Conservation (phyloP, 2,888 invertebrate genomes). For the Gymnocheta viridis region DNA sequence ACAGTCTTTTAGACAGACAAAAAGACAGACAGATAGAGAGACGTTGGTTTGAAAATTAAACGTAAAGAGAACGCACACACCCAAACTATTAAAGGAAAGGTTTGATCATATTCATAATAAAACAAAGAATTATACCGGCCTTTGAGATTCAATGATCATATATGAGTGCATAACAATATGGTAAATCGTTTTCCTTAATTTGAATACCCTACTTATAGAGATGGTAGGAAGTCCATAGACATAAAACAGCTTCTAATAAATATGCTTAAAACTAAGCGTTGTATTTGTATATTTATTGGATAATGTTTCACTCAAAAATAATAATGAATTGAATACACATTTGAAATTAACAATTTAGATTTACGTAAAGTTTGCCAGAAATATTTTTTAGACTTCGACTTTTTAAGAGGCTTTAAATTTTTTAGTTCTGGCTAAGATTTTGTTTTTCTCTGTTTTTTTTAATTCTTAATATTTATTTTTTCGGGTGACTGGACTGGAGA, state of each 20-base stretch:
- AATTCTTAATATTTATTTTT: constrained; percentile 13
- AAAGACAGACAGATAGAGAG: not conserved
- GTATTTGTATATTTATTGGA: not conserved
- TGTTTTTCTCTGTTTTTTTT: constrained; percentile 8
- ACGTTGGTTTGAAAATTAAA: constrained; percentile 24
- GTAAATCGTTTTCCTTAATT: not conserved
- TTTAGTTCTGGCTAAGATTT: constrained; percentile 41
- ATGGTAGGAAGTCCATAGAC: too few relatives aligned
- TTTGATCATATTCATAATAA: constrained; percentile 58
- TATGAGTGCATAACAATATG: constrained; percentile 55
- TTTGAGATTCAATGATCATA: constrained; percentile 40
- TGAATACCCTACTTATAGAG: not conserved
- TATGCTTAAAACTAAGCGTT: not conserved
- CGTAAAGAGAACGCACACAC: constrained; percentile 33
- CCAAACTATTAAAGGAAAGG: constrained; percentile 48
- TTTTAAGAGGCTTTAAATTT: not conserved
- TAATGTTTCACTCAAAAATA: not conserved
- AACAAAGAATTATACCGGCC: constrained; percentile 29
- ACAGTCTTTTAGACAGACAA: constrained; percentile 16
- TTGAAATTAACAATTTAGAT: not conserved
- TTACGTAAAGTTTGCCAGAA: not conserved
- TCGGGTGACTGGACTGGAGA: constrained; percentile 63
- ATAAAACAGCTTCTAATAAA: not conserved
- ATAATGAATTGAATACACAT: not conserved
- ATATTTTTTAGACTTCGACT: not conserved